Evolutionary conservation across 2,113 vertebrate genomes (phyloP), one percentile per base, ranked within the genome.

Genomic region (Heptranchias perlo): DNA sequence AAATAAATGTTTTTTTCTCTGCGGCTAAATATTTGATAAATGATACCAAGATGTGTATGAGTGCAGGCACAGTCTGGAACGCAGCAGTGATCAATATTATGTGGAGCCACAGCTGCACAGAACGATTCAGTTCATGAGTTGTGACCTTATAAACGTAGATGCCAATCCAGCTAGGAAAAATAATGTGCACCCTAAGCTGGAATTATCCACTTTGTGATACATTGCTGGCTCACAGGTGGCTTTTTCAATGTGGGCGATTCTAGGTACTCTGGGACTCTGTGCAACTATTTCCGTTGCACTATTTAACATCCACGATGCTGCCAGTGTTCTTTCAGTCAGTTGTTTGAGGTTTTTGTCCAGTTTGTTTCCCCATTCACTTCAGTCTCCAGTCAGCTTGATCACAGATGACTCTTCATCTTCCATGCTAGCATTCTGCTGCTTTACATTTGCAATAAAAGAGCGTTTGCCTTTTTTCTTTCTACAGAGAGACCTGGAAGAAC

Each of bases 1-100:
- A 95, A 69, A 95, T 95, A 95, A 95, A 95, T 95, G 94, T 95
- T 95, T 95, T 95, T 95, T 95, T 69, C 94, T 67, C 94, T 69
- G 94, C 94, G 44, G 94, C 94, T 95, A 95, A 95, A 47, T 95
- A 95, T 95, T 95, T 95, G 94, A 95, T 95, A 69, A 95, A 95
- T 95, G 94, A 95, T 67, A 95, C 64, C 44, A 11, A 69, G 94
- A 69, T 69, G 94, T 95, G 62, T 95, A 95, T 47, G 94, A 95
- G 64, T 95, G 94, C 47, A 52, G 94, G 64, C 62, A 69, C 94
- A 95, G 94, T 47, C 94, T 95, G 94, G 94, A 95, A 95, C 65
- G 23, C 94, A 95, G 94, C 94, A 95, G 65, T 95, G 94, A 95
- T 95, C 94, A 95, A 95, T 95, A 95, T 69, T 95, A 95, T 47